Evolutionary conservation across 2,888 invertebrate genomes (phyloP).

Genomic region (Ichneumoninae sp.): DNA sequence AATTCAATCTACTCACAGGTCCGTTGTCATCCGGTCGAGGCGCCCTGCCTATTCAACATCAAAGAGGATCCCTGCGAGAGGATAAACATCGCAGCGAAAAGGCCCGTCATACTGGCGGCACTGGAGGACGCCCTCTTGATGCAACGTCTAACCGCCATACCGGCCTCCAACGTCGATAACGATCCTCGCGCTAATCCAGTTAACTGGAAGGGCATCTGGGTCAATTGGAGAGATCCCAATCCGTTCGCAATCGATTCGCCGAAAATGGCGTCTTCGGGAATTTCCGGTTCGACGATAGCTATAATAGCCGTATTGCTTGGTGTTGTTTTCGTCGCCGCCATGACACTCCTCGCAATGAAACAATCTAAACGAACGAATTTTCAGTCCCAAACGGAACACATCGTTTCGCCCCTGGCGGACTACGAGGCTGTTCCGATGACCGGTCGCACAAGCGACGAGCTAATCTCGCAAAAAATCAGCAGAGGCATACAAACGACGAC

Average conservation of each 20-base stretch:
- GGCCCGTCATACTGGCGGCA: conserved; percentile 82
- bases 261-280: conserved; percentile 27
- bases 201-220: conserved; percentile 86
- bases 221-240: conserved; percentile 85
- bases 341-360: conserved; percentile 68
- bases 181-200: conserved; percentile 85
- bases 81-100: conserved; percentile 83
- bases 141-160: conserved; percentile 83
- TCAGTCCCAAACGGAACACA: conserved; percentile 50
- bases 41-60: conserved; percentile 83
- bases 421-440: conserved; percentile 22
- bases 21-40: conserved; percentile 77
- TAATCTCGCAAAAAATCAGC: conserved; percentile 11
- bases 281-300: conserved; percentile 70
- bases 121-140: conserved; percentile 84
- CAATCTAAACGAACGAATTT: conserved; percentile 62
- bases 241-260: conserved; percentile 21
- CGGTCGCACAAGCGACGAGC: conserved; percentile 17
- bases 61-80: conserved; percentile 83
- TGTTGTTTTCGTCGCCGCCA: conserved; percentile 65
- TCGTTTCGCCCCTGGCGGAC: conserved; percentile 17
- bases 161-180: conserved; percentile 84
- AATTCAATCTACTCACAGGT: conserved; percentile 65
- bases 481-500: conserved; percentile 49
- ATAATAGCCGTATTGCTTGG: conserved; percentile 69